Conservation (phyloP, 2,797 vertebrate species). For the Cetoscarus ocellatus region DNA sequence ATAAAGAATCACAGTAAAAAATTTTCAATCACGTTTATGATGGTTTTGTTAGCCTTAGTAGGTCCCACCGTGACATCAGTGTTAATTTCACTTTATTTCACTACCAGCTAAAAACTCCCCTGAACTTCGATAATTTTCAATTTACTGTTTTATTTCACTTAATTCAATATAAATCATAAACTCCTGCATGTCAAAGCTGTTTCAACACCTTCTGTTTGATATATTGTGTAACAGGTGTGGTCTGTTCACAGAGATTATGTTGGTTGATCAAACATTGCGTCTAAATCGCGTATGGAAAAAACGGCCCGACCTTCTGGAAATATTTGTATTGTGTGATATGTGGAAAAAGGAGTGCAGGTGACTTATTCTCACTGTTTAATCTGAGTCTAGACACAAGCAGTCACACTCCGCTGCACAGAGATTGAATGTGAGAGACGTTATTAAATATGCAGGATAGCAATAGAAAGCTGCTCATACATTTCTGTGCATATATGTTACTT, state of each 20-base stretch:
- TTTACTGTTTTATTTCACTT: background rate
- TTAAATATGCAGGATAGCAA: conserved; percentile 5
- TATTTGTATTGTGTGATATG: conserved; percentile 53
- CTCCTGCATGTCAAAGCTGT: conserved; percentile 2
- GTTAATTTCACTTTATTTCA: too few relatives aligned
- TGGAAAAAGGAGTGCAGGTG: conserved; percentile 47
- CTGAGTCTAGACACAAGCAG: conserved; percentile 32
- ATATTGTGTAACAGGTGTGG: conserved; percentile 43
- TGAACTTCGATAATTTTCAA: background rate
- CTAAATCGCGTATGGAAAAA: conserved; percentile 53
- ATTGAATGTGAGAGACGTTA: background rate
- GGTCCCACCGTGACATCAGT: too few relatives aligned
- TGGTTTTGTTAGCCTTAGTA: too few relatives aligned
- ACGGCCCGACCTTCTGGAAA: conserved; percentile 41
- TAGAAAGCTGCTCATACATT: background rate
- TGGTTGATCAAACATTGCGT: conserved; percentile 52
- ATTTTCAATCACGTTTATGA: too few relatives aligned
- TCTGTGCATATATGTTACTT: background rate
- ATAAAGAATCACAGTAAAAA: too few relatives aligned
- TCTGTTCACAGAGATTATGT: conserved; percentile 34
- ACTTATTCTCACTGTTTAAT: conserved; percentile 45
- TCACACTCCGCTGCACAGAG: conserved; percentile 7
- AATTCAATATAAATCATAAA: background rate
- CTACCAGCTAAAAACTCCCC: too few relatives aligned
- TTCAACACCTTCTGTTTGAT: background rate